Evolutionary conservation across 2,113 vertebrate species (phyloP), one percentile per base, ranked within the genome.

Genomic region (Tricholaema leucomelas): DNA sequence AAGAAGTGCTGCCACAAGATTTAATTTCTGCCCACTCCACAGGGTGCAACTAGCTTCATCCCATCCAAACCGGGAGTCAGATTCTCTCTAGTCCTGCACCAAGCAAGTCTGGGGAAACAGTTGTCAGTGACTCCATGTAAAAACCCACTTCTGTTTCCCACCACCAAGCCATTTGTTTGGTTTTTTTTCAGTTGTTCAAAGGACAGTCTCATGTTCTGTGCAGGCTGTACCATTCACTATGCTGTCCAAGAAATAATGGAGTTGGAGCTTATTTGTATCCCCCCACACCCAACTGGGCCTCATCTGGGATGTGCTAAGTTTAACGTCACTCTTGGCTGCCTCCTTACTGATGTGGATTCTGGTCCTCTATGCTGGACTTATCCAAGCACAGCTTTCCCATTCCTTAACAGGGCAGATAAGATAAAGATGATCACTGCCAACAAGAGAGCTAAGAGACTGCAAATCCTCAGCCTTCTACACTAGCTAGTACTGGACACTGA

Each of bases 301-400:
- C 94, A 90, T 3, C 44, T 50, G 63, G 81, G 66, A 18, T 31
- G 67, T 76, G 92, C 92, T 91, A 85, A 93, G 56, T 60, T 70
- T 6, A 95, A 67, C 84, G 76, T 94, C 71, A 92, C 59, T 66
- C 72, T 64, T 95, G 93, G 92, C 88, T 70, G 70, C n/a, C 59
- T 52, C 75, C 5, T 52, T 18, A 33, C 44, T 52, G 59, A 58
- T 81, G 76, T 25, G 70, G 42, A 77, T 73, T 76, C 56, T 75
- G 55, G 18, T 54, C 56, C 69, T 67, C 87, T 52, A 59, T 36
- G 36, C 59, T 46, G 59, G 38, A 42, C 46, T 60, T 56, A 30
- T 0, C 64, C 60, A 92, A 70, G n/a, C 38, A 87, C 13, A 10
- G 63, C 56, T 78, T 56, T 60, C 66, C 64, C 70, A 59, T 28